Conservation (phyloP, 1,140 invertebrate species). For the Metaphire vulgaris region DNA sequence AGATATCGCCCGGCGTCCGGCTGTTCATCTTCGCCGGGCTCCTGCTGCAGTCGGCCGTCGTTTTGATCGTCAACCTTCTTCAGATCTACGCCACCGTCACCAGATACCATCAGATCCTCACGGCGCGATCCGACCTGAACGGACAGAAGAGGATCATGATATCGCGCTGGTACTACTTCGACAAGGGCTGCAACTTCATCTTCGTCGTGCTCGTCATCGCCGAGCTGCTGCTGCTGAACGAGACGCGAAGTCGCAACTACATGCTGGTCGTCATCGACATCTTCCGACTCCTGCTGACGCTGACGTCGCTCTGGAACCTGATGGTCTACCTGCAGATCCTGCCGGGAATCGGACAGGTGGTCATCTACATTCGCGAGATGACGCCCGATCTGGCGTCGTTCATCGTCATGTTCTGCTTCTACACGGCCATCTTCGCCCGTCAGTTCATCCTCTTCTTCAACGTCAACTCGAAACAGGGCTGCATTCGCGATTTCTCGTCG, state of each 20-base stretch:
- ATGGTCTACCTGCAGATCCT: background rate
- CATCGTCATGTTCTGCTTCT: slow-evolving; percentile 1
- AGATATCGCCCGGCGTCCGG: background rate
- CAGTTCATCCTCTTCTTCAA: slow-evolving; percentile 2
- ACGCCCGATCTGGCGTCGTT: background rate
- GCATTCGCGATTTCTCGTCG: background rate
- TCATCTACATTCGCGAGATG: background rate
- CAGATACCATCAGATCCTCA: background rate
- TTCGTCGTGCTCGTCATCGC: background rate
- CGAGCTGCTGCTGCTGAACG: background rate
- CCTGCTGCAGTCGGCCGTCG: background rate
- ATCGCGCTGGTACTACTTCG: background rate
- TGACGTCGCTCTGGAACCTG: background rate
- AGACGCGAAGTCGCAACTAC: background rate
- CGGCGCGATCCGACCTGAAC: background rate
- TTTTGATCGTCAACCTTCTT: background rate
- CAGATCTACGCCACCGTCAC: background rate
- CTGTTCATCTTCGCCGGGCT: background rate
- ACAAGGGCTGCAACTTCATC: background rate
- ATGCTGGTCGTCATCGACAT: background rate
- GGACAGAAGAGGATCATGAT: background rate
- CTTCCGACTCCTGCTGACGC: background rate
- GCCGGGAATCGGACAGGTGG: background rate
- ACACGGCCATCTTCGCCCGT: slow-evolving; percentile 1
- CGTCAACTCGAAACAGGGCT: background rate